Evolutionary conservation across 2,113 vertebrate species (phyloP).

Genomic region (Phalacrocorax carbo): DNA sequence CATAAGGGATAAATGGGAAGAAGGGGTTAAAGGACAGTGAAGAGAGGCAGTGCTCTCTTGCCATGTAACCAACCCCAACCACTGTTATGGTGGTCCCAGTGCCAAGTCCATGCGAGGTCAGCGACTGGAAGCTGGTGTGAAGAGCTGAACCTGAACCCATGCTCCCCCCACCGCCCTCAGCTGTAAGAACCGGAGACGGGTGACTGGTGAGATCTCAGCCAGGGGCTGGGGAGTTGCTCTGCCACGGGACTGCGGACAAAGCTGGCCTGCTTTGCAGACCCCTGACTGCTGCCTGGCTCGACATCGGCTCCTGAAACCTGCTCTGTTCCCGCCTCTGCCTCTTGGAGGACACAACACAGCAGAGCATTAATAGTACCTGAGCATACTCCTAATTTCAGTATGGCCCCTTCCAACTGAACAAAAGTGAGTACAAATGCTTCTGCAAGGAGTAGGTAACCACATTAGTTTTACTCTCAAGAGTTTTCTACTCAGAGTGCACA

Average conservation of each 20-base stretch:
- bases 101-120: background rate
- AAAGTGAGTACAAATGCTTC: background rate
- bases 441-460: background rate
- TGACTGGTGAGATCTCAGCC: background rate
- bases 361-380: background rate
- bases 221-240: background rate
- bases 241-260: fast-evolving
- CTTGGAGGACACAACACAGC: background rate
- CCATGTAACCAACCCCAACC: background rate
- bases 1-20: background rate
- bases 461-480: background rate
- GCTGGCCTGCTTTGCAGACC: background rate
- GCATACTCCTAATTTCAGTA: background rate
- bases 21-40: background rate
- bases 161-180: background rate
- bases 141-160: background rate
- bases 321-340: background rate
- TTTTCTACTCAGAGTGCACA: background rate
- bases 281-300: fast-evolving
- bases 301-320: background rate
- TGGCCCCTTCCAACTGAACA: background rate
- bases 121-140: background rate
- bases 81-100: background rate
- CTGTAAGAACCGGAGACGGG: fast-evolving
- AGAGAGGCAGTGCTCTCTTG: background rate